Base-by-base conservation (phyloP, 2,888 invertebrate species). In the Andrena trimmerana region DNA sequence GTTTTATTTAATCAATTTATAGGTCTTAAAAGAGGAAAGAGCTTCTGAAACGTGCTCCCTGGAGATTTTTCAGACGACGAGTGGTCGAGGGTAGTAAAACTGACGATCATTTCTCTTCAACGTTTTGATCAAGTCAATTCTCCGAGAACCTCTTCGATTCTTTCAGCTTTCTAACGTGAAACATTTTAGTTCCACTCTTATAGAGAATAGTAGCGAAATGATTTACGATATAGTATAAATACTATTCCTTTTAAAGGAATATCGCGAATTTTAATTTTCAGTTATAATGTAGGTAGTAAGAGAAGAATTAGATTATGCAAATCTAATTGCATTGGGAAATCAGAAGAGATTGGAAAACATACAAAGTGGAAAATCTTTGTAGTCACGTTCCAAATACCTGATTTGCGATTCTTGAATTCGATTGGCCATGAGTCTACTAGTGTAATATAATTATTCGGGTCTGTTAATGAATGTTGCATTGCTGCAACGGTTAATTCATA, bases 1-100 rank as follows among this genome's bases (percentile, higher is more conserved):
- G 71, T 78, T 71, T 67, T 62, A 77, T 80, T 80, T 54, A 27
- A 80, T 59, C 77, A 60, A 77, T 77, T 76, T 77, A 70, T 60
- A 65, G 70, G 69, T 65, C 42, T 50, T 59, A 42, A 60, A 66
- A 33, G 69, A 69, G 10, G n/a, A 54, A 20, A 27, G 60, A 65
- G 20, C 36, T 24, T 31, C 50, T 24, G 59, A 66, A 70, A 66
- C 66, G 70, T 70, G 52, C 48, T 54, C 62, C 31, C 36, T 7
- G 48, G 71, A 42, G 66, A 67, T 54, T 54, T 42, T 54, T 33
- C 67, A 52, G 60, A 10, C 60, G 60, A 62, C 52, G 24, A 57
- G 57, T 57, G 24, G 24, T 33, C 59, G 31, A 63, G 13, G n/a
- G 31, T n/a, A 52, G 67, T 24, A 24, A 63, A 57, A 78, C 54